Evolutionary conservation across 92 coral and sea anemone genomes (phyloP), one percentile per base, ranked within the genome.

Genomic region (Zoanthus sansibaricus): DNA sequence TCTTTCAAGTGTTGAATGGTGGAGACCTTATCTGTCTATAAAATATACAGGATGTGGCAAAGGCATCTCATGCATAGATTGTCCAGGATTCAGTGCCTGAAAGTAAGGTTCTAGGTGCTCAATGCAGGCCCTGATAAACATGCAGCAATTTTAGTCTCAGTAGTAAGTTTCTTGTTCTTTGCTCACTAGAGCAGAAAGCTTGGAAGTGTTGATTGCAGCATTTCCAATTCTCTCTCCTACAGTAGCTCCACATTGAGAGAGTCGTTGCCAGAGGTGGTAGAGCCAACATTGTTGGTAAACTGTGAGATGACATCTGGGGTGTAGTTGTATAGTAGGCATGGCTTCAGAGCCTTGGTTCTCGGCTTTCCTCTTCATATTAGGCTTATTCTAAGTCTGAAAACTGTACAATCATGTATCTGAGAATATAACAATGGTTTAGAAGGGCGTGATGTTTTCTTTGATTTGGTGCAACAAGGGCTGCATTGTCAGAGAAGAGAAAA

Each of bases 391-490:
- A 78, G 32, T 25, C 32, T 56, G 83, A 78, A 78, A 33, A 14
- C 71, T 6, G 0, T 6, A 33, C 25, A 25, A 25, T 25, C 83
- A 78, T 14, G 82, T 14, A 76, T 25, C 2, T 1, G 14, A 37
- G 9, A 76, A 76, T 21, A 25, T 25, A 25, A 25, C 25, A 25
- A 25, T 21, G 54, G 72, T 78, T 9, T n/a, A 52, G 83, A 18
- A 78, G 83, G 83, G 31, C 17, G 7, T 78, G 83, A 33, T 3
- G 69, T 33, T 56, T 56, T 49, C 16, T 46, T 49, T 55, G 12
- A 78, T 72, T 78, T n/a, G 51, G 84, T 15, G 66, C 66, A 25
- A 54, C 84, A 32, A 78, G 72, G 32, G 84, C 70, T 55, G 84
- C 71, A 17, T 78, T 72, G 45, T 56, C 84, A 7, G 70, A 72